Evolutionary conservation across 1,140 invertebrate species (phyloP), one percentile per base, ranked within the genome.

Genomic region (Xylocopa sonorina): DNA sequence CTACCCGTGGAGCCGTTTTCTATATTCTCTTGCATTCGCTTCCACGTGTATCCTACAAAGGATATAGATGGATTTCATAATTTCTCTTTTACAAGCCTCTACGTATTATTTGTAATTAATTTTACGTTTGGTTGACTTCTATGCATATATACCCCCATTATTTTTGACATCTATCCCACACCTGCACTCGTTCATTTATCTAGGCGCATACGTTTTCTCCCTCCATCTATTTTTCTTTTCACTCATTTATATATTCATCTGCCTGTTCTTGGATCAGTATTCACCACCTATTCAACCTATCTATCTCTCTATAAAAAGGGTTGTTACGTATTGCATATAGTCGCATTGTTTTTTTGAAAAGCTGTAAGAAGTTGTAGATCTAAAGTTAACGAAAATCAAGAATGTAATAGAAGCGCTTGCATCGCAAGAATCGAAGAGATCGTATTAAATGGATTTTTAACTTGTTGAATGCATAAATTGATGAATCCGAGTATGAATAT

Each of bases 381-480:
- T 7, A 51, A 3, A 51, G 3, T 10, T 2, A 9, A 53, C 2
- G 12, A 53, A 24, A 24, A 4, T 3, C 24, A 24, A 10, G 24
- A 34, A 24, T 4, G 21, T 38, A 41, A 27, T 5, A n/a, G 63
- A 63, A 63, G 57, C 21, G 55, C 3, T 60, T 46, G 67, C 24
- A 51, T 75, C 48, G 5, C 27, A n/a, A 32, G 10, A 38, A 32
- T 60, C 10, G 43, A 68, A 72, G 58, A 77, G 62, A 48, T 85
- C 73, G 72, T 72, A 58, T 77, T 77, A 73, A 73, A 76, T 16
- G 79, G 68, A 77, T 75, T 84, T 32, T 84, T 69, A 78, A 85
- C 63, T 78, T 81, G 67, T 84, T 58, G 57, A 78, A 50, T 48
- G 27, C 21, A 9, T 29, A 67, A 32, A 67, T 16, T 10, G 27